Percentiles rank a stretch among this genome's conserved stretches.
These are phyloP conservation scores for Dynastes hyllus DNA, from an alignment of 2,888 invertebrate species.

Conservation along the genomic window DNA sequence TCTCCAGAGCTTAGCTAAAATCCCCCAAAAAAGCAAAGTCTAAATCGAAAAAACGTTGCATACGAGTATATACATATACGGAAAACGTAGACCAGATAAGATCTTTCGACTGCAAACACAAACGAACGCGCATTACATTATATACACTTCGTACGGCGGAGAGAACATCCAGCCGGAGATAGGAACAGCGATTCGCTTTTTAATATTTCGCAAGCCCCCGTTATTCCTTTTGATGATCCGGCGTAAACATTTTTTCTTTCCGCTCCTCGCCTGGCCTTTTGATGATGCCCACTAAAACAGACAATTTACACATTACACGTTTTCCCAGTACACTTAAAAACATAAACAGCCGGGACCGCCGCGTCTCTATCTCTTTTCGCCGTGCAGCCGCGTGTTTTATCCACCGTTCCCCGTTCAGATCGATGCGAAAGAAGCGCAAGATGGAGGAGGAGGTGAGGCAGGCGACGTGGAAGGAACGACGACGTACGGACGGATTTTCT, in stretches of 20 bases:
- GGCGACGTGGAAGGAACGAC: too few relatives aligned
- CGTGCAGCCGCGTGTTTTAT: neutral
- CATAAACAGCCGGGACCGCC: slow-evolving; percentile 15
- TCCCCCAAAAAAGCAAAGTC: neutral
- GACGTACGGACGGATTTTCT: neutral
- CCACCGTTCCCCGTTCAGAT: neutral
- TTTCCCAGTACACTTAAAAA: slow-evolving; percentile 41
- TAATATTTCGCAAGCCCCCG: slow-evolving; percentile 37
- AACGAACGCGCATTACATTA: neutral
- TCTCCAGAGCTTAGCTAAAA: neutral
- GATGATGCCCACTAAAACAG: slow-evolving; percentile 28
- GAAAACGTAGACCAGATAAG: slow-evolving; percentile 12
- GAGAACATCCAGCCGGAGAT: neutral
- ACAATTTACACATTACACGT: slow-evolving; percentile 39
- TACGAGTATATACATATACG: neutral
- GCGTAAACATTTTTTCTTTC: slow-evolving; percentile 35
- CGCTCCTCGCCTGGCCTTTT: slow-evolving; percentile 30
- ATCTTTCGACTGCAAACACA: neutral
- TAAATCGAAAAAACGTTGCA: neutral
- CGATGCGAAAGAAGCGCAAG: neutral
- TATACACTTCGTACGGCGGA: too few relatives aligned
- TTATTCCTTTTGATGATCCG: slow-evolving; percentile 41
- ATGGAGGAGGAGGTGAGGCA: too few relatives aligned
- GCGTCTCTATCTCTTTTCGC: neutral
- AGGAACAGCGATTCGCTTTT: slow-evolving; percentile 18